These are phyloP conservation scores for Propithecus coquereli DNA, from an alignment of 2,113 vertebrate species.

Conservation along the genomic window DNA sequence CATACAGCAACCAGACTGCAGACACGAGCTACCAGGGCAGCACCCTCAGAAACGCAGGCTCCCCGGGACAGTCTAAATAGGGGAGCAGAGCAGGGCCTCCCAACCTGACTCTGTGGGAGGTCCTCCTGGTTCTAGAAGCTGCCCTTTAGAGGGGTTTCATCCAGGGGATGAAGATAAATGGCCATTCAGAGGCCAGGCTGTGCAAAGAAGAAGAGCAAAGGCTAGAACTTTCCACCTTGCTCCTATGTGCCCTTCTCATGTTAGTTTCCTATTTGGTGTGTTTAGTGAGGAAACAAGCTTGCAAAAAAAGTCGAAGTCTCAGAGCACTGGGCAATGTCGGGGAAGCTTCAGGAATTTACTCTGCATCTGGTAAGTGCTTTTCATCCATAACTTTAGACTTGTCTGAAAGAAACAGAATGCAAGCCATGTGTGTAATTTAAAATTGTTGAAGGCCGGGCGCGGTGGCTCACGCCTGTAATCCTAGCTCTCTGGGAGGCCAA, in stretches of 20 bases:
- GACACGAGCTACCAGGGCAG: background rate
- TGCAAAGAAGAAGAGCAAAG: too few relatives aligned
- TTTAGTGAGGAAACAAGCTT: background rate
- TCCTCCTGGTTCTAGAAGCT: background rate
- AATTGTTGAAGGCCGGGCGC: background rate
- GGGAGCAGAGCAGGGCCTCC: background rate
- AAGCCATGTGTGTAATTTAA: background rate
- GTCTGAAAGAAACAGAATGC: background rate
- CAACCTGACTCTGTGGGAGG: background rate
- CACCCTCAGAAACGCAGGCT: background rate
- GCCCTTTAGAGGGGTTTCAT: background rate
- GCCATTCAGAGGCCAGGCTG: background rate
- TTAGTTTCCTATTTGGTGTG: background rate
- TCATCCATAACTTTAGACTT: background rate
- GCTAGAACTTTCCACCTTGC: background rate
- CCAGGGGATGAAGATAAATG: background rate
- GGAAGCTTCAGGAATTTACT: background rate
- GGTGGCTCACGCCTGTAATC: too few relatives aligned
- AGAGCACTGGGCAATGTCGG: background rate
- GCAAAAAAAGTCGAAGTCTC: background rate
- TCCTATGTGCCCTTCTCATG: background rate
- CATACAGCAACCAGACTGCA: background rate
- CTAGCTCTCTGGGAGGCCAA: too few relatives aligned
- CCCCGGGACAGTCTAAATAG: rapidly evolving
- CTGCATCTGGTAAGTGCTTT: background rate